phyloP scores from a whole-genome alignment of 2,113 vertebrate species.

The Aleadryas rufinucha region DNA sequence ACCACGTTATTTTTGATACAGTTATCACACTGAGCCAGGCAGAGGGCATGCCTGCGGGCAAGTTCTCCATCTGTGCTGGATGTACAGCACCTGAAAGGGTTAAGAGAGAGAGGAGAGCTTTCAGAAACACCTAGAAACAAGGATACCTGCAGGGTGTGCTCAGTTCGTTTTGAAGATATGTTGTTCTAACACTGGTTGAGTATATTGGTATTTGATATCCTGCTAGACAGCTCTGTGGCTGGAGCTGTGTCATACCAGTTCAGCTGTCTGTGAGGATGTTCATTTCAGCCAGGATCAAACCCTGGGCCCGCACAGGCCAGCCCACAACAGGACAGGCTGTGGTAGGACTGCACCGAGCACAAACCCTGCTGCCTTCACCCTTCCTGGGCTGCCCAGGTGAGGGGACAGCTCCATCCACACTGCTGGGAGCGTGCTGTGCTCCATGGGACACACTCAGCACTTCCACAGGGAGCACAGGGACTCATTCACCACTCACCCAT shows the following conservation, averaged over 20 bases:
- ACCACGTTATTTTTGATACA: not conserved
- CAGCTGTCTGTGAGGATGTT: not conserved
- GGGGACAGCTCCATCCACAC: not conserved
- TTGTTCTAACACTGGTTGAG: not conserved
- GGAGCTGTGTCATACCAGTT: not conserved
- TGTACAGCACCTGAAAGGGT: not conserved
- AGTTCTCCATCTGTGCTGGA: not conserved
- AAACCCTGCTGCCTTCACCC: fast-evolving
- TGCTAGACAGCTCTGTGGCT: not conserved
- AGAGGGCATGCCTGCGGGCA: not conserved
- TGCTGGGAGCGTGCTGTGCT: fast-evolving
- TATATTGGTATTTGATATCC: not conserved
- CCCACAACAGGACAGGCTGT: not conserved
- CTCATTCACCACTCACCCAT: fast-evolving
- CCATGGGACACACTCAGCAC: fast-evolving
- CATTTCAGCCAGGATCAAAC: not conserved
- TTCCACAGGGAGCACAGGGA: not conserved
- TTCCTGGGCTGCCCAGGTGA: not conserved
- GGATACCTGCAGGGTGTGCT: not conserved
- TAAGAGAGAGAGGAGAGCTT: not conserved
- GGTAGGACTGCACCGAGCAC: not conserved
- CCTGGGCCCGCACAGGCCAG: not conserved
- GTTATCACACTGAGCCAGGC: not conserved
- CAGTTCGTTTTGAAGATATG: not conserved
- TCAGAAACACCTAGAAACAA: not conserved